phyloP scores from a whole-genome alignment of 2,797 vertebrate species.

The Spheniscus humboldti region DNA sequence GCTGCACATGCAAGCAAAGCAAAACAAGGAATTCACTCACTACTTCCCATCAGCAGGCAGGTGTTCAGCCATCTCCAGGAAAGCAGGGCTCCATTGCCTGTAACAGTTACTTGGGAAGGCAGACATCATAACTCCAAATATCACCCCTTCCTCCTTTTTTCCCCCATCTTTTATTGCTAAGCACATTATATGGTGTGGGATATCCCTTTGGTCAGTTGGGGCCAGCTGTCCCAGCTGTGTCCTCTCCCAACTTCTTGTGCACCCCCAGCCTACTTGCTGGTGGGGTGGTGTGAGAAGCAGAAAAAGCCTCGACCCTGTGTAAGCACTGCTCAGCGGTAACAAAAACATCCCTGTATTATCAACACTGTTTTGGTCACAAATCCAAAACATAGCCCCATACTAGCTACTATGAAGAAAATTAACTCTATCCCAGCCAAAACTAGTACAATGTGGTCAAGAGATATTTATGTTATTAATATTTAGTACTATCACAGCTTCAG shows the following conservation, averaged over 20 bases:
- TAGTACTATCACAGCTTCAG: neutral
- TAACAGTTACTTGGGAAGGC: neutral
- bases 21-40: neutral
- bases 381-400: neutral
- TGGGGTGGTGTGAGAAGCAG: neutral
- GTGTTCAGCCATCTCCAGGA: neutral
- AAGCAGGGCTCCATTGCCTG: rapidly evolving
- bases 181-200: no score
- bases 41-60: rapidly evolving
- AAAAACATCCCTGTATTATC: neutral
- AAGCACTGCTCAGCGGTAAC: neutral
- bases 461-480: neutral
- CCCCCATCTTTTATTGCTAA: neutral
- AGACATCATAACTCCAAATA: neutral
- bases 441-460: neutral
- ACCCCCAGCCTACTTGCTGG: rapidly evolving
- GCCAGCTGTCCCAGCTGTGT: neutral
- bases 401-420: neutral
- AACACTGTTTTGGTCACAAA: neutral
- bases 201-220: neutral
- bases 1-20: neutral
- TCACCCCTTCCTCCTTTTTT: neutral
- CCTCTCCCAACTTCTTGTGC: neutral
- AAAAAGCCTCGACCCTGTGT: neutral
- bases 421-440: neutral